A percentile compares a stretch with the other conserved stretches of the same genome.
phyloP scores from a whole-genome alignment of 35 echinoderm and acorn worm genomes.

The Chiridota heheva region DNA sequence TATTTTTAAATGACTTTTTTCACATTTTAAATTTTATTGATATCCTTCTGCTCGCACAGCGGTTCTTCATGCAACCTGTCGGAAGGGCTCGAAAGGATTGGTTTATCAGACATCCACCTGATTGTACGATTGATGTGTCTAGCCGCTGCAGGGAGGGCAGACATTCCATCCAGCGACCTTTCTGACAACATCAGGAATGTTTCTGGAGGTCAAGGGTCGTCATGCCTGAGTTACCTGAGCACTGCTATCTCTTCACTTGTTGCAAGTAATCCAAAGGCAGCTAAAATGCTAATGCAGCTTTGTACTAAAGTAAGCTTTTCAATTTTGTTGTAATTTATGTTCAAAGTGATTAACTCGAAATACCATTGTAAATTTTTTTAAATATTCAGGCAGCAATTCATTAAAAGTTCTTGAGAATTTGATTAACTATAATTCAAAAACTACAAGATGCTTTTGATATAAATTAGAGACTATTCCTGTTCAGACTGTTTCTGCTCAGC shows the following conservation, averaged over 20 bases:
- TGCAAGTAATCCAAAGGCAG: constrained; percentile 71
- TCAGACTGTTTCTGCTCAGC: too few species aligned
- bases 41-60: constrained; percentile 29
- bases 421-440: too few species aligned
- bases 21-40: background rate
- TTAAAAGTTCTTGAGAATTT: too few species aligned
- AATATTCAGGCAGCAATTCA: background rate
- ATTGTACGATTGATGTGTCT: constrained; percentile 91
- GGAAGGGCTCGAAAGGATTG: constrained; percentile 78
- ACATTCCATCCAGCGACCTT: constrained; percentile 62
- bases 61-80: constrained; percentile 91
- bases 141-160: constrained; percentile 86
- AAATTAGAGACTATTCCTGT: too few species aligned
- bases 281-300: constrained; percentile 89
- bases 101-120: constrained; percentile 82
- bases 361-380: background rate
- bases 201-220: constrained; percentile 47
- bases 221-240: constrained; percentile 88
- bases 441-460: too few species aligned
- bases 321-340: background rate
- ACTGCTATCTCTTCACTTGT: constrained; percentile 85
- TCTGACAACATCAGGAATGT: constrained; percentile 18
- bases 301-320: constrained; percentile 80
- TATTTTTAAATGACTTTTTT: too few species aligned
- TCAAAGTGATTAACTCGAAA: too few species aligned